These are phyloP conservation scores for Neotragus moschatus DNA, from an alignment of 2,113 vertebrate genomes.

Conservation along the genomic window DNA sequence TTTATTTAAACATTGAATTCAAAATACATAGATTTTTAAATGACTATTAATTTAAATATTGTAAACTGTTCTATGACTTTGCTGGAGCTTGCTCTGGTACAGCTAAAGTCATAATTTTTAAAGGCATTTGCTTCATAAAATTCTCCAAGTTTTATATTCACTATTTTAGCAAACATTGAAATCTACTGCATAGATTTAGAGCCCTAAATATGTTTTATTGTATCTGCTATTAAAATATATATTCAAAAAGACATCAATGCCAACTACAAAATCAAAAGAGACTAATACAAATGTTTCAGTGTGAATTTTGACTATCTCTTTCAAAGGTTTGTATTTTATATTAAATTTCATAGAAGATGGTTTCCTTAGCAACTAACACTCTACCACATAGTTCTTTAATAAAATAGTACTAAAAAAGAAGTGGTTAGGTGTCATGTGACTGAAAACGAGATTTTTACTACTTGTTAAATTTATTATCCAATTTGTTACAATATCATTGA, in stretches of 20 bases:
- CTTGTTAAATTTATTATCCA: background rate
- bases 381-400: background rate
- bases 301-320: background rate
- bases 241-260: background rate
- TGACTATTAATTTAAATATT: background rate
- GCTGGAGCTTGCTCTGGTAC: background rate
- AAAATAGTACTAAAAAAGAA: background rate
- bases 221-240: background rate
- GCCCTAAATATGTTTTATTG: background rate
- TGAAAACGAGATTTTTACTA: background rate
- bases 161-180: background rate
- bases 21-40: background rate
- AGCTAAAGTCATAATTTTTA: background rate
- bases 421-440: background rate
- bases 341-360: background rate
- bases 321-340: background rate
- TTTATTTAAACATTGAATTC: background rate
- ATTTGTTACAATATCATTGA: background rate
- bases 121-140: background rate
- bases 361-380: slow-evolving; percentile 27
- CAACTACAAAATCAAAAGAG: background rate
- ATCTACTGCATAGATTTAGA: background rate
- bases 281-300: background rate
- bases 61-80: background rate
- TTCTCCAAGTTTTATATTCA: background rate